These are phyloP conservation scores for Lithodes maja DNA, from an alignment of 2,888 invertebrate species.

Conservation along the genomic window DNA sequence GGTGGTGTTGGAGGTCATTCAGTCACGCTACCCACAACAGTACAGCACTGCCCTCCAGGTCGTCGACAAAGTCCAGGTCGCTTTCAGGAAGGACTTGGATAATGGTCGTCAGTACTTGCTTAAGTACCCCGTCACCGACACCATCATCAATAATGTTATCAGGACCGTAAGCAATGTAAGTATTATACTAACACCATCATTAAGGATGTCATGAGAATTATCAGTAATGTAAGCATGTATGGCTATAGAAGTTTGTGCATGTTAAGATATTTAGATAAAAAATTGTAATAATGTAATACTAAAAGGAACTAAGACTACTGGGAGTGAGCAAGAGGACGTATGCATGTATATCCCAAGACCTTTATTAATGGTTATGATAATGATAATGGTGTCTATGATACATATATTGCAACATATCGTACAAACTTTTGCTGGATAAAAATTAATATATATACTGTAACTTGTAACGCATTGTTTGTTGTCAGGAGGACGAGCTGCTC, in stretches of 20 bases:
- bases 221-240: background rate
- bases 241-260: no score
- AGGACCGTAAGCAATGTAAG: background rate
- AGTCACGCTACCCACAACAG: conserved; percentile 23
- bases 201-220: background rate
- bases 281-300: no score
- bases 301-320: no score
- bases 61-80: conserved; percentile 15
- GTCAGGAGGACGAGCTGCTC: background rate
- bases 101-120: conserved; percentile 1
- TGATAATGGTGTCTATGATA: no score
- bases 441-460: background rate
- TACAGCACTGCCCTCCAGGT: conserved; percentile 22
- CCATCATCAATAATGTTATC: background rate
- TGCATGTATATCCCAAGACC: no score
- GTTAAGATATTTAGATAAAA: no score
- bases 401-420: no score
- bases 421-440: background rate
- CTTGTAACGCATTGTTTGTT: background rate
- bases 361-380: no score
- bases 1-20: conserved; percentile 24
- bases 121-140: background rate
- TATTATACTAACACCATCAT: background rate
- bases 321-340: no score
- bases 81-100: conserved; percentile 9